Percentiles rank a stretch among this genome's conserved stretches.
These are phyloP conservation scores for Brachypteracias leptosomus DNA, from an alignment of 2,113 vertebrate species.

Conservation along the genomic window DNA sequence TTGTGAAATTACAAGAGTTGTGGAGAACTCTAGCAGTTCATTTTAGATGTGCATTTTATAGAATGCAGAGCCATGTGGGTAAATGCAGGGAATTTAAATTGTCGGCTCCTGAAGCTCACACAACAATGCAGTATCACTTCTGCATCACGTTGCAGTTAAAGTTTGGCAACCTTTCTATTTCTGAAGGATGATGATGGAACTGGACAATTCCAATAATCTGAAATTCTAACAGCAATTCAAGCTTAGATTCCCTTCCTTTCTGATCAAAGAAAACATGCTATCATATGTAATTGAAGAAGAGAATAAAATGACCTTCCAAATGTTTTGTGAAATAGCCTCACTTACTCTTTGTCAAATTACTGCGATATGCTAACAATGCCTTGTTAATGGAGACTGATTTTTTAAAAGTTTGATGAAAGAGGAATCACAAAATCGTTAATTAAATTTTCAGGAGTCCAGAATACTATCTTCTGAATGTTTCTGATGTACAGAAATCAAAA, in stretches of 20 bases:
- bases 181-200: background rate
- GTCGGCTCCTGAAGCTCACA: background rate
- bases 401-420: background rate
- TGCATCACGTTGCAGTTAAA: constrained; percentile 56
- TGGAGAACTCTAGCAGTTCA: background rate
- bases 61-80: background rate
- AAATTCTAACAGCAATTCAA: background rate
- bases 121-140: constrained; percentile 27
- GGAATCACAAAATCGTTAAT: background rate
- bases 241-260: background rate
- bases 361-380: background rate
- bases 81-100: background rate
- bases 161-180: constrained; percentile 5
- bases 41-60: background rate
- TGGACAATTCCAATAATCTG: background rate
- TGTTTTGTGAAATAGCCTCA: accelerated
- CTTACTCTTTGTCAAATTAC: background rate
- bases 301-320: background rate
- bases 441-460: background rate
- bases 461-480: background rate
- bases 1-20: background rate
- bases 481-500: background rate
- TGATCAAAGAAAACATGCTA: background rate
- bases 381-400: background rate
- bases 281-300: background rate